These are phyloP conservation scores for Homarus americanus DNA, from an alignment of 1,140 invertebrate genomes.

Conservation along the genomic window DNA sequence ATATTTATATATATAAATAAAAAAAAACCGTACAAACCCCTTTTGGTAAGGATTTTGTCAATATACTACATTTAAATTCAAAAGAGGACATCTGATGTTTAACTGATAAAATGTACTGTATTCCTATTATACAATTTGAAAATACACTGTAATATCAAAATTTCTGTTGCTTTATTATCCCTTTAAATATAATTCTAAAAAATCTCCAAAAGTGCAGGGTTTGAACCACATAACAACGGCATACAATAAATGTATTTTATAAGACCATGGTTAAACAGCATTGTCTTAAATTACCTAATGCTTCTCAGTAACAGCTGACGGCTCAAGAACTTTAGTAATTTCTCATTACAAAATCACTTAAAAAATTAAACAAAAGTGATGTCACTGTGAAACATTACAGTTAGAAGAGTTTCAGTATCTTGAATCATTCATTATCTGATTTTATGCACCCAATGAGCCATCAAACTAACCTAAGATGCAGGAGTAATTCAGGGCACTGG, in stretches of 20 bases:
- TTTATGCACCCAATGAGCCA: neutral
- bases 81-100: neutral
- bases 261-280: neutral
- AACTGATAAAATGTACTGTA: neutral
- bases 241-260: neutral
- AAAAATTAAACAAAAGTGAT: neutral
- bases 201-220: constrained; percentile 34
- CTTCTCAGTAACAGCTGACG: neutral
- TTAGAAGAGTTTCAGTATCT: neutral
- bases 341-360: neutral
- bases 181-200: neutral
- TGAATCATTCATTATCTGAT: neutral
- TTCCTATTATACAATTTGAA: constrained; percentile 6
- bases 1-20: too few species aligned
- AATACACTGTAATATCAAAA: neutral
- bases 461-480: neutral
- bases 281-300: constrained; percentile 18
- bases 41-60: neutral
- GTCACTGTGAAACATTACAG: neutral
- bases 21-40: neutral
- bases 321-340: neutral
- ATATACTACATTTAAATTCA: neutral
- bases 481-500: neutral
- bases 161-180: neutral
- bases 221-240: neutral